phyloP scores from a whole-genome alignment of 2,797 vertebrate genomes.

The Clarias laeviceps region DNA sequence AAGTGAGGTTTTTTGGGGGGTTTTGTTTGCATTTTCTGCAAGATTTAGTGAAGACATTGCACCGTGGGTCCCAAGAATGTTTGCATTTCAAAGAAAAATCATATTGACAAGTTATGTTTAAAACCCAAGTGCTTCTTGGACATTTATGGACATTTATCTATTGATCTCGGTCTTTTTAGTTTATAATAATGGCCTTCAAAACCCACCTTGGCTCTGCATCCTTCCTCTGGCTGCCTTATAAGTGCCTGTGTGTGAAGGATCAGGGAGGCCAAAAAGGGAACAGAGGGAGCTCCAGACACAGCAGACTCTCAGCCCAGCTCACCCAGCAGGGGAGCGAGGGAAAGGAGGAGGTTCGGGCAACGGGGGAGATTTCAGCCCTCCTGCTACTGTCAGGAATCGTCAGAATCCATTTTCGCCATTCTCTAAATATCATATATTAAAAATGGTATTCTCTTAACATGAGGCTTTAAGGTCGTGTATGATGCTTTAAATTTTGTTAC shows the following conservation, averaged over 20 bases:
- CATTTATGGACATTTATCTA: background rate
- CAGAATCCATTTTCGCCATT: slow-evolving; percentile 12
- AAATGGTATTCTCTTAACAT: background rate
- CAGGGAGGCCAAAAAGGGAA: slow-evolving; percentile 41
- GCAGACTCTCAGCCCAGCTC: slow-evolving; percentile 45
- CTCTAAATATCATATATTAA: background rate
- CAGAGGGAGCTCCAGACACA: slow-evolving; percentile 51
- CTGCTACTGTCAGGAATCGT: slow-evolving; percentile 29
- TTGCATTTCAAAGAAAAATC: too few relatives aligned
- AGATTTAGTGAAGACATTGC: too few relatives aligned
- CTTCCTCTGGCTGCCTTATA: slow-evolving; percentile 28
- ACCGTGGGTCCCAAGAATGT: too few relatives aligned
- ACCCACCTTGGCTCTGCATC: background rate
- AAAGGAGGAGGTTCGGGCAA: slow-evolving; percentile 22
- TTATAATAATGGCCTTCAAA: background rate
- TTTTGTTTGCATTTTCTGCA: too few relatives aligned
- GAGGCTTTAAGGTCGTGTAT: background rate
- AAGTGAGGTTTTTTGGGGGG: too few relatives aligned
- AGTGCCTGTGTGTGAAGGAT: slow-evolving; percentile 21
- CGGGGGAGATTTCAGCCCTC: slow-evolving; percentile 33
- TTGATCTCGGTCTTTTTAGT: background rate
- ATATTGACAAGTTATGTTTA: background rate
- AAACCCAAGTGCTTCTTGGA: background rate
- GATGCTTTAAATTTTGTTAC: background rate
- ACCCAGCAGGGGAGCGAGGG: slow-evolving; percentile 46